Conservation (phyloP, 2,888 invertebrate species). For the Diabrotica balteata region DNA sequence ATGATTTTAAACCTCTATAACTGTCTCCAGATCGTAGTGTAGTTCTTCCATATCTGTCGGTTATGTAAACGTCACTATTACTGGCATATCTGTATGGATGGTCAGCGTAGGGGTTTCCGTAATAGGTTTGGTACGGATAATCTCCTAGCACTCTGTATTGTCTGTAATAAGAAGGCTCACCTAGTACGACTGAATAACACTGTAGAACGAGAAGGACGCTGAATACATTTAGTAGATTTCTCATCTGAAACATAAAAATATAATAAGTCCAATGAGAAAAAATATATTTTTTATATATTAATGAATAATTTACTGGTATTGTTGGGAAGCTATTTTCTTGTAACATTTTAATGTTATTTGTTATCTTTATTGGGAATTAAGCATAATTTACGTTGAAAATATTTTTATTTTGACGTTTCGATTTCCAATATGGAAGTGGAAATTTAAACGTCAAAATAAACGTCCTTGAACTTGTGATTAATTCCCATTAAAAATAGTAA, state of each 20-base stretch:
- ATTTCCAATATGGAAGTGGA: no score
- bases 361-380: neutral
- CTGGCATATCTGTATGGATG: constrained; percentile 40
- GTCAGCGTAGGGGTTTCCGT: constrained; percentile 43
- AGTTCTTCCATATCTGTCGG: constrained; percentile 56
- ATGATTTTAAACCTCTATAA: constrained; percentile 42
- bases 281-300: neutral
- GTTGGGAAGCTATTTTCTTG: no score
- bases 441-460: no score
- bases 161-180: constrained; percentile 48
- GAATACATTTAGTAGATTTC: constrained; percentile 27
- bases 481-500: no score
- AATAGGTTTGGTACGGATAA: constrained; percentile 38
- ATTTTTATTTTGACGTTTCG: no score
- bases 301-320: neutral
- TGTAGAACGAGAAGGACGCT: constrained; percentile 33
- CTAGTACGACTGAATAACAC: constrained; percentile 37
- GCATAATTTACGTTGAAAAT: neutral
- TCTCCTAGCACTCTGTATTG: constrained; percentile 41
- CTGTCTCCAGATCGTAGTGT: constrained; percentile 42
- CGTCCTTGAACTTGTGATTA: no score
- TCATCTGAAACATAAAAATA: constrained; percentile 39
- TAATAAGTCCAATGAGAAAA: no score
- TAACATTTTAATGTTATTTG: no score
- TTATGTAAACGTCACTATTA: constrained; percentile 51